Evolutionary conservation across 1,140 invertebrate species (phyloP), one percentile per base, ranked within the genome.

Genomic region (Capitella teleta): DNA sequence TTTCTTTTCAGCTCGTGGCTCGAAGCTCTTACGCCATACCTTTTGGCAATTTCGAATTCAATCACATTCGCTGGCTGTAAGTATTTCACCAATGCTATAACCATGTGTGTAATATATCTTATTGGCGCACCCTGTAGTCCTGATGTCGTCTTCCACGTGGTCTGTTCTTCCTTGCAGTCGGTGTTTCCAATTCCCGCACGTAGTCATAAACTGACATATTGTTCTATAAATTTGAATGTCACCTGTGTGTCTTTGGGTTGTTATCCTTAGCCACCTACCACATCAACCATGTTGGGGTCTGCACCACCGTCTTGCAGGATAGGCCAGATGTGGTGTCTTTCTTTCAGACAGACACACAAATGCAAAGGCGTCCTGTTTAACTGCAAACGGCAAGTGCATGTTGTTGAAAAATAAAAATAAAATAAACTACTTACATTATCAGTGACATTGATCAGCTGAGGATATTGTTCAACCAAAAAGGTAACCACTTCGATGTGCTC

Each of bases 121-220:
- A 32, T 8, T 10, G 30, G 30, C n/a, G 21, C 18, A 53, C 52
- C 46, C 21, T 40, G 40, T 53, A 53, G 24, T 53, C 41, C 24
- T 40, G 45, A 46, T 47, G 49, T 16, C 40, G 46, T 18, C 52
- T 25, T 3, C 44, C 45, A 2, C 40, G 36, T 3, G 40, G 40
- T 26, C 43, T 53, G 19, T 23, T 34, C 21, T 42, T 49, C 25
- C 24, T 42, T 5, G 37, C 38, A 5, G 45, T 44, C 10, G 52
- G 52, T 14, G 28, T 30, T 32, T 53, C 45, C 34, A 53, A 30
- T 24, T 53, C 41, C 24, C 45, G 41, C 16, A 53, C 46, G 41
- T 53, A 53, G 28, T 53, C 52, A 26, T 53, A 53, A n/a, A 53
- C 52, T 3, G 46, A 40, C 47, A 53, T 48, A 32, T 53, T 53